A percentile compares a stretch with the other conserved stretches of the same genome.
Conservation (phyloP, 2,113 vertebrate genomes). For the Corythoichthys haematopterus region DNA sequence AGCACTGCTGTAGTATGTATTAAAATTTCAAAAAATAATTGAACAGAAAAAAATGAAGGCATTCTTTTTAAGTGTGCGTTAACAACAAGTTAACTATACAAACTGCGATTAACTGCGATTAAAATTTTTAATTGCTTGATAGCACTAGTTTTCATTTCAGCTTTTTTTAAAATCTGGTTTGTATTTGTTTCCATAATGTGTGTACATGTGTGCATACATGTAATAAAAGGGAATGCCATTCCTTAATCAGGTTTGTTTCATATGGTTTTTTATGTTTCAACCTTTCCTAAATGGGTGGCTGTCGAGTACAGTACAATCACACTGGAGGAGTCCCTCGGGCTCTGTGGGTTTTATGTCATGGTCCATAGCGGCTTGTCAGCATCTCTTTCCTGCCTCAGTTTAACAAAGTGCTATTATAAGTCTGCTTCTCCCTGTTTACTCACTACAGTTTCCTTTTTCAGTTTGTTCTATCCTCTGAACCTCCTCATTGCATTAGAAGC, state of each 20-base stretch:
- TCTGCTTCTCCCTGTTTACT: neutral
- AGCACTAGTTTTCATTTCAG: too few relatives aligned
- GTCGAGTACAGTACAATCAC: neutral
- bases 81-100: too few relatives aligned
- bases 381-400: neutral
- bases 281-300: neutral
- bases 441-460: neutral
- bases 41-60: too few relatives aligned
- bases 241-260: neutral
- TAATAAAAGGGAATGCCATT: neutral
- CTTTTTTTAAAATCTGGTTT: too few relatives aligned
- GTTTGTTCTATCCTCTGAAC: constrained; percentile 11
- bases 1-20: too few relatives aligned
- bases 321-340: neutral
- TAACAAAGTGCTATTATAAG: neutral
- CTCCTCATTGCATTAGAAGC: constrained; percentile 8
- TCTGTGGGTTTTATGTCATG: neutral
- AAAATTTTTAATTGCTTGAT: too few relatives aligned
- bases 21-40: too few relatives aligned
- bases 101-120: too few relatives aligned
- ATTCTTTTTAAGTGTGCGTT: too few relatives aligned
- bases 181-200: neutral
- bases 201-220: neutral
- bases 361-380: neutral
- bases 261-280: neutral